Evolutionary conservation across 2,797 vertebrate genomes (phyloP), one percentile per base, ranked within the genome.

Genomic region (Sebastes taczanowskii): DNA sequence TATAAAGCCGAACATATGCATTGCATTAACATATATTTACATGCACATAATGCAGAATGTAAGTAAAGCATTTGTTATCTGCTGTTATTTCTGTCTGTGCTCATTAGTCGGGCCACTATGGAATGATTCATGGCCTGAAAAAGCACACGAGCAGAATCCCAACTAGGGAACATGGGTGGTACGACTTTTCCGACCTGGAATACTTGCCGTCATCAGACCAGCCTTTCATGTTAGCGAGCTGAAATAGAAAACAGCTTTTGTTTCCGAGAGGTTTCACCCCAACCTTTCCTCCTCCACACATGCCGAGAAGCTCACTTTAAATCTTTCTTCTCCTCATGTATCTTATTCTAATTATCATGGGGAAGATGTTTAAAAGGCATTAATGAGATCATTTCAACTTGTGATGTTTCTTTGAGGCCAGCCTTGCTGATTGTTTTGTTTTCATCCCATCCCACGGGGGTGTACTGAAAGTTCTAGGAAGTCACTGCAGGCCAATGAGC

Each of bases 21-120:
- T 56, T 0, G 1, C 35, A 88, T 93, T 91, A 85, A 23, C 90
- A 93, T 91, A 73, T 69, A 92, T 93, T 92, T 91, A 25, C 88
- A 91, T 90, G 75, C 78, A 59, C 42, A 80, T 34, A 79, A 38
- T 74, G 58, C 64, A 11, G 64, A 27, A 34, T 58, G 13, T 67
- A 56, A 77, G 63, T 75, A 29, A 11, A 72, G 27, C 11, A 75
- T 86, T 82, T 89, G 63, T 87, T 87, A 71, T 80, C 60, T 66
- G 49, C 46, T 65, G 77, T 73, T 86, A 52, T 89, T 88, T 83
- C 68, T 77, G 80, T 71, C 71, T 46, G 65, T 32, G 76, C 82
- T 89, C 78, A 84, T 91, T 91, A 90, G 81, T 56, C 7, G n/a
- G 42, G 10, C 53, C 61, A 72, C 71, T 78, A 27, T 79, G 83